Conservation (phyloP, 92 coral and sea anemone genomes). For the Heliopora coerulea region DNA sequence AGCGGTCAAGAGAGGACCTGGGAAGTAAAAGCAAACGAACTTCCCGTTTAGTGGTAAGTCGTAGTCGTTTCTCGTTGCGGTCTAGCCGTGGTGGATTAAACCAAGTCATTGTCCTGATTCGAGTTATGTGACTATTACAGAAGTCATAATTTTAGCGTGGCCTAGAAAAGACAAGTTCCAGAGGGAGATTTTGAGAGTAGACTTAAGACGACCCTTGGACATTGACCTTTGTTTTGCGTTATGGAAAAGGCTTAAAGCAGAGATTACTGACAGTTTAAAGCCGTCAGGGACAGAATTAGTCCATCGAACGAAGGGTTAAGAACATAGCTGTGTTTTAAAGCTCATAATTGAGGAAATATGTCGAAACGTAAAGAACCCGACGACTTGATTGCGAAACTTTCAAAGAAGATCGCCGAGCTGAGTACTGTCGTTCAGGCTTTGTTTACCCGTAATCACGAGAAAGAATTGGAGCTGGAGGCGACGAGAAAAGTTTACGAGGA, state of each 20-base stretch:
- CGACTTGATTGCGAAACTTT: slow-evolving; percentile 74
- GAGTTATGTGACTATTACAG: too few relatives aligned
- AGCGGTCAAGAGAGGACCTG: slow-evolving; percentile 11
- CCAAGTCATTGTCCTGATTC: too few relatives aligned
- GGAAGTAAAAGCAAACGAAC: background rate
- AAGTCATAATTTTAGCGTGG: too few relatives aligned
- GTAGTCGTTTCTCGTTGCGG: too few relatives aligned
- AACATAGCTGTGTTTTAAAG: background rate
- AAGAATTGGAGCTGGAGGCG: slow-evolving; percentile 85
- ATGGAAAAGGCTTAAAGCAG: background rate
- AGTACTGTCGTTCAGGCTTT: slow-evolving; percentile 90
- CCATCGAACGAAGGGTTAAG: background rate
- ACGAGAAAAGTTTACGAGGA: slow-evolving; percentile 78
- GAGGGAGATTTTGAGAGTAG: too few relatives aligned
- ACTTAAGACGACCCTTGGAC: too few relatives aligned
- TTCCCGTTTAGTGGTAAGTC: too few relatives aligned
- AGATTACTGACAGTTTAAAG: background rate
- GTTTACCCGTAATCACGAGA: slow-evolving; percentile 94
- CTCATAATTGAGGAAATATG: background rate
- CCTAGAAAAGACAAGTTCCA: too few relatives aligned
- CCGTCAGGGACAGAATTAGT: background rate
- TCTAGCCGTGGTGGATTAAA: too few relatives aligned
- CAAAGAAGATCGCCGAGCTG: slow-evolving; percentile 89
- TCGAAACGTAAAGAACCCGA: slow-evolving; percentile 55
- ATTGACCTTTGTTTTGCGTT: too few relatives aligned